phyloP scores from a whole-genome alignment of 2,888 invertebrate species.

The Cantharis rufa region DNA sequence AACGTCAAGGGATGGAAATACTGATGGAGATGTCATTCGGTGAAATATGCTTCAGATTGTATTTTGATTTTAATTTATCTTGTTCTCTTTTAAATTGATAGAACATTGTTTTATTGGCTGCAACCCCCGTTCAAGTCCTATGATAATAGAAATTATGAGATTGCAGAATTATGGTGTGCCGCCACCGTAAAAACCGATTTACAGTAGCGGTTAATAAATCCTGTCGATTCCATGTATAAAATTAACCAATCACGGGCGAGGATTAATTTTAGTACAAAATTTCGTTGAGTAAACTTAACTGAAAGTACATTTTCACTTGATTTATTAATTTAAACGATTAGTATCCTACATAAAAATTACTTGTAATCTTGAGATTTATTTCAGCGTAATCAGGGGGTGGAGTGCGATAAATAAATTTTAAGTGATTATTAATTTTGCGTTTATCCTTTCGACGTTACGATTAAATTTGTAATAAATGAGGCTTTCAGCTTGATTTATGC shows the following conservation, averaged over 20 bases:
- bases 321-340: not conserved
- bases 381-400: not conserved
- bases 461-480: not conserved
- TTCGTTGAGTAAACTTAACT: too few relatives aligned
- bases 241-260: too few relatives aligned
- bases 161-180: too few relatives aligned
- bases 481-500: not conserved
- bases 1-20: not conserved
- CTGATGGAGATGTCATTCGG: not conserved
- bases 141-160: too few relatives aligned
- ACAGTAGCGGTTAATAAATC: too few relatives aligned
- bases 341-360: not conserved
- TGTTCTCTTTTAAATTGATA: not conserved
- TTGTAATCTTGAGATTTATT: not conserved
- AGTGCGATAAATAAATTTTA: not conserved
- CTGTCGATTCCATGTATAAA: too few relatives aligned
- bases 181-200: too few relatives aligned
- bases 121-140: too few relatives aligned
- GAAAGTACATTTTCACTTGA: not conserved
- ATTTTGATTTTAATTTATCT: not conserved
- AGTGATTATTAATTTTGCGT: not conserved
- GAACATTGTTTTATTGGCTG: too few relatives aligned
- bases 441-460: not conserved
- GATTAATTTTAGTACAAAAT: too few relatives aligned
- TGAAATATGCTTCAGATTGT: not conserved